Base-by-base conservation (phyloP, 2,888 invertebrate species). In the Neoscelio sp. region DNA sequence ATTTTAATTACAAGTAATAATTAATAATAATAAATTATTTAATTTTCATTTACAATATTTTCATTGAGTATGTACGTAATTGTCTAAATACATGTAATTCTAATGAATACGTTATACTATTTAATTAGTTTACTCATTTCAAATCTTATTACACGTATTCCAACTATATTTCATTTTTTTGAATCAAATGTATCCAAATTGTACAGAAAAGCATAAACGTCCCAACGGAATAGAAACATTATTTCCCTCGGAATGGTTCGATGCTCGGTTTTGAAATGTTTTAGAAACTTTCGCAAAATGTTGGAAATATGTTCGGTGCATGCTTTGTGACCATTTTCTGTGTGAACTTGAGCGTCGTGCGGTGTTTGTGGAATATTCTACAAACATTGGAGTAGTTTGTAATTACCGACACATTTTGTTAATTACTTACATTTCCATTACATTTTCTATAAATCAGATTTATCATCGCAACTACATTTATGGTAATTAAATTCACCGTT, bases 221-320 rank as follows among this genome's bases (percentile, higher is more conserved):
- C 33, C 10, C 13, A 15, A 15, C 20, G 30, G 13, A 52, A 30
- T 52, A 44, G 42, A 30, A 44, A 46, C 23, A 42, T 52, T 52
- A 54, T 44, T 54, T 65, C 15, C n/a, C 8, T 15, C 13, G 52
- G 28, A 46, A 58, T 38, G 38, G 33, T 58, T 58, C 68, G 13
- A 70, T 50, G 40, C 46, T 50, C 42, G 60, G 70, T 58, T 70
- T 60, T 60, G 58, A 70, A 70, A 70, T 70, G 70, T 70, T 70
- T 70, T 42, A 30, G 70, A 60, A 60, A 70, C 30, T 70, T 70
- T 60, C 20, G 50, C 42, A 38, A 56, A 70, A 54, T 70, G 60
- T 70, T 40, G 50, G 26, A 54, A 42, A 70, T 58, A 50, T 71
- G 60, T 71, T 71, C 44, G 60, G 52, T 15, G 42, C 52, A 62